Percentiles rank a stretch among this genome's conserved stretches.
phyloP scores from a whole-genome alignment of 1,140 invertebrate species.

The Drosophila ohnishii region DNA sequence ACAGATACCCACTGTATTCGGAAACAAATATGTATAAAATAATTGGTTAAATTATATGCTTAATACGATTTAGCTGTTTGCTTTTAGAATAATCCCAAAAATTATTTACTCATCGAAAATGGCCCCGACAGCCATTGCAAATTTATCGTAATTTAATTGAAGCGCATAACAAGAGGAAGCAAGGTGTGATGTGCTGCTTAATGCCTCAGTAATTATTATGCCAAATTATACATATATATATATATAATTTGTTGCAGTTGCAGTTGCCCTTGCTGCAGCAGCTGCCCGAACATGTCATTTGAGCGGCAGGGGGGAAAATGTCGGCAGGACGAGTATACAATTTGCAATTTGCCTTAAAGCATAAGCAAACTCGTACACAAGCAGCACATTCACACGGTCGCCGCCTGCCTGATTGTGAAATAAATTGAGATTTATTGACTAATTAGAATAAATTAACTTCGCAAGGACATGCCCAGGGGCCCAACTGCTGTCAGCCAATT shows the following conservation, averaged over 20 bases:
- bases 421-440: conserved; percentile 81
- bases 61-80: conserved; percentile 5
- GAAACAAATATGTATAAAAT: not conserved
- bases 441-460: conserved; percentile 80
- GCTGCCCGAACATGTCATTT: conserved; percentile 32
- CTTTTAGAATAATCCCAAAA: conserved; percentile 22
- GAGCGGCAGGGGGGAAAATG: not conserved
- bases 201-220: conserved; percentile 65
- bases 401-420: conserved; percentile 50
- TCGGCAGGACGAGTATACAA: conserved; percentile 17
- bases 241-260: conserved; percentile 31
- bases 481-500: conserved; percentile 54
- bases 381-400: conserved; percentile 16
- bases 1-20: not conserved
- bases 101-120: conserved; percentile 31
- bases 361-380: conserved; percentile 22
- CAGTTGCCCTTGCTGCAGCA: conserved; percentile 30
- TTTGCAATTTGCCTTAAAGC: conserved; percentile 52
- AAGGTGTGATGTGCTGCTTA: conserved; percentile 72
- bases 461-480: conserved; percentile 52
- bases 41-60: conserved; percentile 8
- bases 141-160: conserved; percentile 64
- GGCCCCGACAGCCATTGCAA: conserved; percentile 17
- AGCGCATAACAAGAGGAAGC: conserved; percentile 40
- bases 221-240: conserved; percentile 39